Evolutionary conservation across 2,113 vertebrate genomes (phyloP), one percentile per base, ranked within the genome.

Genomic region (Eira barbara): DNA sequence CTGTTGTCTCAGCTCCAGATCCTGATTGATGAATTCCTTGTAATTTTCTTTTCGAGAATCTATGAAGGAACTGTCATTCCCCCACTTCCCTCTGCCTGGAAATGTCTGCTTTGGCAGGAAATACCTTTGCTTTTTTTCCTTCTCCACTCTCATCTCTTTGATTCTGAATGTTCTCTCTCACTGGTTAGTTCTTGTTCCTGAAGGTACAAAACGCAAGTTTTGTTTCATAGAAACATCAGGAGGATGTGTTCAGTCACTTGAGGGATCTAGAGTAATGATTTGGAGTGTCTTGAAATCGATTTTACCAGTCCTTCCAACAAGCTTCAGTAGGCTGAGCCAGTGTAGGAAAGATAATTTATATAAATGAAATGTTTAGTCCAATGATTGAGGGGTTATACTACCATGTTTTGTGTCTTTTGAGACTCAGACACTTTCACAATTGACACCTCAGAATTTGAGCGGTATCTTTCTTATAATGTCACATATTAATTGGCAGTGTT

Each of bases 81-180:
- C 63, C 76, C 36, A 7, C n/a, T 39, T 63, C 52, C 17, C 23
- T 88, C 88, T 92, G 80, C 59, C 73, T 78, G 2, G 59, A 8
- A 71, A 11, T 92, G 65, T 94, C 96, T 96, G 90, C 59, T 89
- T 96, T 97, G 97, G 95, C 96, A 73, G 76, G 45, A 88, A 49
- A 63, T 31, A 6, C 0, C 34, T 69, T 67, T n/a, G 52, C 2
- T 0, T 7, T 82, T 57, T 18, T 96, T 52, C 93, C 87, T 65
- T 55, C 34, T 95, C 17, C 0, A 7, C 23, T 57, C 20, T 61
- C 59, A 47, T 87, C 67, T 84, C 63, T 95, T 95, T 97, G 97
- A 96, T 95, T n/a, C 86, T 42, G 69, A 81, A 73, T 20, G 23
- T 88, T 90, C 49, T 96, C 39, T 96, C 71, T 80, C 11, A 39